phyloP scores from a whole-genome alignment of 2,888 invertebrate genomes.

The Aphrophora alni region DNA sequence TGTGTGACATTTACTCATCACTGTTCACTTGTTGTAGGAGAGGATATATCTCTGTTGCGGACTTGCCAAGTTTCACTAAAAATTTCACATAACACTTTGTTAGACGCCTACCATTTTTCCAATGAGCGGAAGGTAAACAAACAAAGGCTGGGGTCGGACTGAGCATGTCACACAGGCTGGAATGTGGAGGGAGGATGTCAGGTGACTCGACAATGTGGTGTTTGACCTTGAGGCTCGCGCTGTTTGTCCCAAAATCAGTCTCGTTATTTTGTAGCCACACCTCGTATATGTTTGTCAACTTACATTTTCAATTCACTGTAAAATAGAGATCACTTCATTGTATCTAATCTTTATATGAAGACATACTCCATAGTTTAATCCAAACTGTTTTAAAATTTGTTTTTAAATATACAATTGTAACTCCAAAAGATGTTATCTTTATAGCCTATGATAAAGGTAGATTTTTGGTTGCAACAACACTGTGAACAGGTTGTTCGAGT shows the following conservation, averaged over 20 bases:
- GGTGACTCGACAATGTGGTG: background rate
- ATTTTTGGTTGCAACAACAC: too few species aligned
- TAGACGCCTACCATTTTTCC: background rate
- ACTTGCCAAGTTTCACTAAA: conserved; percentile 23
- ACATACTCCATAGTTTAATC: too few species aligned
- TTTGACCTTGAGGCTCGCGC: background rate
- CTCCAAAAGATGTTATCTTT: too few species aligned
- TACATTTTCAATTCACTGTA: too few species aligned
- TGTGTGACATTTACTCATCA: conserved; percentile 22
- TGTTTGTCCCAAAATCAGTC: background rate
- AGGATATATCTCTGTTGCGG: conserved; percentile 2
- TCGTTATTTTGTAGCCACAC: background rate
- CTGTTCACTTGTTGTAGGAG: conserved; percentile 22
- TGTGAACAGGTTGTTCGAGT: too few species aligned
- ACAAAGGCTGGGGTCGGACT: background rate
- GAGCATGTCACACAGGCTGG: background rate
- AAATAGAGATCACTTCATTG: too few species aligned
- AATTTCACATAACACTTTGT: conserved; percentile 19
- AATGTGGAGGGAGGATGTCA: background rate
- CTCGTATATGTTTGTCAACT: too few species aligned
- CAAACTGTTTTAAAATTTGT: too few species aligned
- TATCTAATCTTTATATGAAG: too few species aligned
- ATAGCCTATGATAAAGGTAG: too few species aligned
- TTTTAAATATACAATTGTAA: too few species aligned
- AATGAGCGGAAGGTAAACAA: background rate